Conservation (phyloP, 2,888 invertebrate species). For the Notodromas monacha region DNA sequence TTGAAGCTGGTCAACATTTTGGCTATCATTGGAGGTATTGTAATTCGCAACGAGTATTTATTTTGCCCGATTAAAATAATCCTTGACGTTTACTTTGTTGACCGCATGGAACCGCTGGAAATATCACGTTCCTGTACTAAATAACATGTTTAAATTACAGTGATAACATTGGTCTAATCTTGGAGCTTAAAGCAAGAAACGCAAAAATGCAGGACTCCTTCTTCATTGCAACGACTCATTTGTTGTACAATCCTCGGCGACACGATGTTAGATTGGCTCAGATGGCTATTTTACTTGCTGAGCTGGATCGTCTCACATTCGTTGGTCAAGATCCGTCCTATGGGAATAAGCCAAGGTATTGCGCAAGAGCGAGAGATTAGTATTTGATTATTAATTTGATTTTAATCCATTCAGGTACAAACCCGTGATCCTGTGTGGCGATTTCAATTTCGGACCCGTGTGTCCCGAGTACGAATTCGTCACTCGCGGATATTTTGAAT, state of each 20-base stretch:
- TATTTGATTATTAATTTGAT: too few species aligned
- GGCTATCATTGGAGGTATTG: too few species aligned
- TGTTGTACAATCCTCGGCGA: slow-evolving; percentile 62
- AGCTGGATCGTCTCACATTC: slow-evolving; percentile 42
- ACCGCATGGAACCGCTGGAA: too few species aligned
- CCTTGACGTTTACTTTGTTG: too few species aligned
- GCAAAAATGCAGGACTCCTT: slow-evolving; percentile 19
- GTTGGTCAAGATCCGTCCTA: slow-evolving; percentile 11
- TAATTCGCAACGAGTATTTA: too few species aligned
- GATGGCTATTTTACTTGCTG: slow-evolving; percentile 42
- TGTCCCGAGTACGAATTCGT: slow-evolving; percentile 36
- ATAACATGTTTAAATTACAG: too few species aligned
- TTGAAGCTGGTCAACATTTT: too few species aligned
- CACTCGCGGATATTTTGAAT: slow-evolving; percentile 24
- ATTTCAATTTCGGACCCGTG: slow-evolving; percentile 51
- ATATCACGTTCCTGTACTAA: too few species aligned
- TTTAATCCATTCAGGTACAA: slow-evolving; percentile 23
- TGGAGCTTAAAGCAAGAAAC: slow-evolving; percentile 21
- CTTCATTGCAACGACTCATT: slow-evolving; percentile 65
- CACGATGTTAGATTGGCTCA: slow-evolving; percentile 70
- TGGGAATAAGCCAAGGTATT: too few species aligned
- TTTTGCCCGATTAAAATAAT: too few species aligned
- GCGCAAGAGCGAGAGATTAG: too few species aligned
- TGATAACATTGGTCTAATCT: slow-evolving; percentile 54
- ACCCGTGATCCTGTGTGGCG: slow-evolving; percentile 62